phyloP scores from a whole-genome alignment of 1,140 invertebrate species.

The Leptinotarsa undecemlineata region DNA sequence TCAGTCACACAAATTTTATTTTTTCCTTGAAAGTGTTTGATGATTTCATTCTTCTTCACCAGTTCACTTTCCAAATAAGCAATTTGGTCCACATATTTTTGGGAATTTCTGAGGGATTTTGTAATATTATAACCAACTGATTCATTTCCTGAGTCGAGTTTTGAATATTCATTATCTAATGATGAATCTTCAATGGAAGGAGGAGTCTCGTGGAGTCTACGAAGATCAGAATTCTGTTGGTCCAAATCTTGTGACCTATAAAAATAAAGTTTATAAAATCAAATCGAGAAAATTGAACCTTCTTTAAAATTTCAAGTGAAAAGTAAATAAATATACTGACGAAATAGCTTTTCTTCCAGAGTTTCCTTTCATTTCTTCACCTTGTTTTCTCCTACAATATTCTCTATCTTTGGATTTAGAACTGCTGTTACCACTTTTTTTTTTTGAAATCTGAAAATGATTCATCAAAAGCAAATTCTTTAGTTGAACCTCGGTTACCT shows the following conservation, averaged over 20 bases:
- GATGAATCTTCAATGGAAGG: slow-evolving; percentile 69
- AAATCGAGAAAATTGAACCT: too few species aligned
- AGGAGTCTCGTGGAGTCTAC: slow-evolving; percentile 59
- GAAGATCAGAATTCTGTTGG: slow-evolving; percentile 68
- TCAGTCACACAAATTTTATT: too few species aligned
- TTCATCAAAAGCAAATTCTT: too few species aligned
- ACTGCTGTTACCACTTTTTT: too few species aligned
- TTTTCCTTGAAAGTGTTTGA: slow-evolving; percentile 61
- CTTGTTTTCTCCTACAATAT: too few species aligned
- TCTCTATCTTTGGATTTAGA: too few species aligned
- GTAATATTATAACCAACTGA: slow-evolving; percentile 30
- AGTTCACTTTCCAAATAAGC: slow-evolving; percentile 65
- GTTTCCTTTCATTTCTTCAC: too few species aligned
- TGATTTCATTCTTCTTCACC: slow-evolving; percentile 63
- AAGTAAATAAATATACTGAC: too few species aligned
- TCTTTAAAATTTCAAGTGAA: too few species aligned
- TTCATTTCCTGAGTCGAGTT: slow-evolving; percentile 36
- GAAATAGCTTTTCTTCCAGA: too few species aligned
- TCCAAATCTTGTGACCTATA: slow-evolving; percentile 64
- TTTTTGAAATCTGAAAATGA: too few species aligned
- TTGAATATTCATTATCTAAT: slow-evolving; percentile 72
- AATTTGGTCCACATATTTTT: slow-evolving; percentile 65
- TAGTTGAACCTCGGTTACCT: slow-evolving; percentile 52
- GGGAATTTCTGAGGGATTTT: slow-evolving; percentile 59
- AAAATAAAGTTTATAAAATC: slow-evolving; percentile 9